Evolutionary conservation across 2,797 vertebrate species (phyloP), one percentile per base, ranked within the genome.

Genomic region (Darevskia mixta): DNA sequence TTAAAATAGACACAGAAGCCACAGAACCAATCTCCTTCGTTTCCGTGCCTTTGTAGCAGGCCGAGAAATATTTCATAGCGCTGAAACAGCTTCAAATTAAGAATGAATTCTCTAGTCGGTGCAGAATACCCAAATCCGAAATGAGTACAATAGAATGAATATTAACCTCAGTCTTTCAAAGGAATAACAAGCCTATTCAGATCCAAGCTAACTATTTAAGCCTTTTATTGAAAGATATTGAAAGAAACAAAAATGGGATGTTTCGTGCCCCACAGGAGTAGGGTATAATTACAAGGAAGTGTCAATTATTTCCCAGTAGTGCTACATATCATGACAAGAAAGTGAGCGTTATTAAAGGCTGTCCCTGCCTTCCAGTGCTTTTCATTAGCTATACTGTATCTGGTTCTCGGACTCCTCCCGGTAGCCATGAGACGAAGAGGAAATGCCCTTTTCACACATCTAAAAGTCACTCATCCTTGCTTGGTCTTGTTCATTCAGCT

Each of bases 391-490:
- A 82, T 25, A 78, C 79, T 71, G 84, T 27, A 78, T 87, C 78
- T 92, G 79, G 90, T 82, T 67, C n/a, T 86, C 75, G 67, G 89
- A 64, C 86, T 77, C 75, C 75, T 91, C 86, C 87, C 69, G 92
- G 82, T 2, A 94, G 79, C 35, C 82, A 85, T 79, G 55, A 80
- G 78, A 82, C 5, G 83, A 89, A 27, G n/a, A 77, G 82, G 82
- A 82, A 75, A 94, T 91, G 55, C 88, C 55, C 75, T 94, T 88
- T 87, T 87, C 61, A 88, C 81, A 90, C 58, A 79, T 88, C 79
- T 87, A 75, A 89, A 94, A 94, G 89, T 90, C 92, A 89, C 88
- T 90, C 83, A 88, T 93, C 86, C 94, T 92, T 89, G 78, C 91
- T 75, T 90, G 87, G 88, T 85, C 84, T 86, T 67, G 92, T 90